Evolutionary conservation across 2,797 vertebrate genomes (phyloP).

Genomic region (Morus bassanus): DNA sequence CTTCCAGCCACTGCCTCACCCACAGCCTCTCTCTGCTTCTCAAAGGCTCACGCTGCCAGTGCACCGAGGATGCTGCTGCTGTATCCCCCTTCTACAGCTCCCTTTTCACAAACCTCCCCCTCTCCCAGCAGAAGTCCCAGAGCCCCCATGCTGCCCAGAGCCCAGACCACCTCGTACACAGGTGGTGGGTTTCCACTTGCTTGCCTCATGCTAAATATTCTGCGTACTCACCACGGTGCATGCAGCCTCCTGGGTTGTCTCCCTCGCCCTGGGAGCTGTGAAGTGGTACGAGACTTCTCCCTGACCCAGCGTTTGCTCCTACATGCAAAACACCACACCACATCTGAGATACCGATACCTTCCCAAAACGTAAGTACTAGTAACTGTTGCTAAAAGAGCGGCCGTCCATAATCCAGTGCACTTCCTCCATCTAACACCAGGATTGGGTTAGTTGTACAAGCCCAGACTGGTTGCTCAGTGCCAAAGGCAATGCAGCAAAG

Average conservation of each 20-base stretch:
- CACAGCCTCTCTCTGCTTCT: neutral
- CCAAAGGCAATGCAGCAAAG: neutral
- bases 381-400: neutral
- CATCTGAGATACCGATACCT: neutral
- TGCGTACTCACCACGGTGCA: accelerated
- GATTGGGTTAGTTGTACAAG: too few relatives aligned
- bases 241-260: accelerated
- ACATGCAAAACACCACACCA: neutral
- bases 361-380: neutral
- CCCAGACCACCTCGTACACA: neutral
- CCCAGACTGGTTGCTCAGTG: neutral
- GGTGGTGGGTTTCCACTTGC: neutral
- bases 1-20: neutral
- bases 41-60: neutral
- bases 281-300: neutral
- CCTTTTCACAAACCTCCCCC: neutral
- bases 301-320: neutral
- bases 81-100: neutral
- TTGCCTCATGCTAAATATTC: neutral
- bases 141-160: neutral
- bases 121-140: neutral
- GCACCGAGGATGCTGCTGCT: accelerated
- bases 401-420: neutral
- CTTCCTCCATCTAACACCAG: neutral
- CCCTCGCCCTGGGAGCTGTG: accelerated